Percentiles rank a stretch among this genome's conserved stretches.
These are phyloP conservation scores for Microplitis deprimator DNA, from an alignment of 2,888 invertebrate species.

Conservation along the genomic window DNA sequence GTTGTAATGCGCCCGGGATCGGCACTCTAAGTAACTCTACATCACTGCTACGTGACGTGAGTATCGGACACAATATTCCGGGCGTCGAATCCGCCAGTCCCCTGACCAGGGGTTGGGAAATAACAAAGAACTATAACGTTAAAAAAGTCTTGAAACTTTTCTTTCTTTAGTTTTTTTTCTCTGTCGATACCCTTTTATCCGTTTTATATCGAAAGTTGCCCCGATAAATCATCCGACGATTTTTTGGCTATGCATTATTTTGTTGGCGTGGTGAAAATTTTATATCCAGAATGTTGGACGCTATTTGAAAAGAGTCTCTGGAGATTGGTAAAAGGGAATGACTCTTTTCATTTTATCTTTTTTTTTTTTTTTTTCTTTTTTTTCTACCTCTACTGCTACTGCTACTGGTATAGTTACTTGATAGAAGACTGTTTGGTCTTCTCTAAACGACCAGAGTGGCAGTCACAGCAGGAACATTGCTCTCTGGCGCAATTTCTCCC, in stretches of 20 bases:
- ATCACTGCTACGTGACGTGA: conserved; percentile 70
- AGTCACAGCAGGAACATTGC: conserved; percentile 15
- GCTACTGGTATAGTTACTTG: not conserved
- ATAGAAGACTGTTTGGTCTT: not conserved
- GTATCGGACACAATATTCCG: conserved; percentile 39
- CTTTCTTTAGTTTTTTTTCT: not conserved
- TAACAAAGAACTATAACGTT: not conserved
- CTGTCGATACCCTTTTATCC: conserved; percentile 23
- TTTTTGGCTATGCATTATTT: not conserved
- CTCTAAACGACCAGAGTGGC: conserved; percentile 27
- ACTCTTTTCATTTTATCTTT: not conserved
- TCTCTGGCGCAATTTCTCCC: conserved; percentile 64
- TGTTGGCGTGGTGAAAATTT: conserved; percentile 23
- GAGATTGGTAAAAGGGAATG: conserved; percentile 34
- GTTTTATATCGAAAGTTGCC: conserved; percentile 2
- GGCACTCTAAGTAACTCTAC: conserved; percentile 70
- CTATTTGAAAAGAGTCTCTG: conserved; percentile 51
- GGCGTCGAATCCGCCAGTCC: conserved; percentile 14
- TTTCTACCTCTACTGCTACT: no score
- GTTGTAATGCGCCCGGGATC: conserved; percentile 66
- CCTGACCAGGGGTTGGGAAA: conserved; percentile 10
- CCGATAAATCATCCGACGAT: not conserved
- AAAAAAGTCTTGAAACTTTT: not conserved
- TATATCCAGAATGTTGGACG: conserved; percentile 37
- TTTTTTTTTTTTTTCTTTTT: not conserved